A percentile compares a stretch with the other conserved stretches of the same genome.
These are phyloP conservation scores for Aphelinus certus DNA, from an alignment of 1,140 invertebrate species.

Conservation along the genomic window DNA sequence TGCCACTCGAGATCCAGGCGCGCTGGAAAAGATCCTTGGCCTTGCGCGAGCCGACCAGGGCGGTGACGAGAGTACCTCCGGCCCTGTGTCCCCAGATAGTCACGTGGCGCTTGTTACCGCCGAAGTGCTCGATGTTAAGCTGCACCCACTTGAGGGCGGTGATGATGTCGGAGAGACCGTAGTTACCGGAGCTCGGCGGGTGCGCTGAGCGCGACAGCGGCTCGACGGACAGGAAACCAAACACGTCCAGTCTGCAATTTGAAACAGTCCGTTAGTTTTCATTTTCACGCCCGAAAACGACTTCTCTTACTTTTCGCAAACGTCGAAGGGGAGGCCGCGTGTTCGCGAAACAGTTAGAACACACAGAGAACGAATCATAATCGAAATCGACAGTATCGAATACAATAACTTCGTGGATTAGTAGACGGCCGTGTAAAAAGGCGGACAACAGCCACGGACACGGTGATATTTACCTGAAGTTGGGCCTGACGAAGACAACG, in stretches of 20 bases:
- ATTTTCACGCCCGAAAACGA: too few relatives aligned
- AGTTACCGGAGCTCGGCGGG: conserved; percentile 84
- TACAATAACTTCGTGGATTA: too few relatives aligned
- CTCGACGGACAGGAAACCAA: conserved; percentile 82
- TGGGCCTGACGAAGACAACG: conserved; percentile 84
- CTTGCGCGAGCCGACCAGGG: conserved; percentile 70
- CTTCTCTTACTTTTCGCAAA: too few relatives aligned
- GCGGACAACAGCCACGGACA: too few relatives aligned
- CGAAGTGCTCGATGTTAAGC: conserved; percentile 83
- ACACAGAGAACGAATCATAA: too few relatives aligned
- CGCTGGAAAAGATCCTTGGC: conserved; percentile 72
- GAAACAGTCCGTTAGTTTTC: too few relatives aligned
- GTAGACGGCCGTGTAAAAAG: too few relatives aligned
- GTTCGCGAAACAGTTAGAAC: too few relatives aligned
- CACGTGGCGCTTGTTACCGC: conserved; percentile 78
- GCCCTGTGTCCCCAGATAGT: conserved; percentile 84
- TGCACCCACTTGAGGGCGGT: conserved; percentile 83
- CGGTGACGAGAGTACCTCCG: conserved; percentile 80
- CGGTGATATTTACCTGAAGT: conserved; percentile 68
- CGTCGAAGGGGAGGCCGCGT: too few relatives aligned
- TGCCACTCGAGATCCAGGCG: conserved; percentile 79
- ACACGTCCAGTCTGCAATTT: conserved; percentile 70
- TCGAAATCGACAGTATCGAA: too few relatives aligned
- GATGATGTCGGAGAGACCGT: conserved; percentile 83
- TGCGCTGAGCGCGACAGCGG: conserved; percentile 75